phyloP scores from a whole-genome alignment of 2,888 invertebrate species.

The Drosophila fungiperda region DNA sequence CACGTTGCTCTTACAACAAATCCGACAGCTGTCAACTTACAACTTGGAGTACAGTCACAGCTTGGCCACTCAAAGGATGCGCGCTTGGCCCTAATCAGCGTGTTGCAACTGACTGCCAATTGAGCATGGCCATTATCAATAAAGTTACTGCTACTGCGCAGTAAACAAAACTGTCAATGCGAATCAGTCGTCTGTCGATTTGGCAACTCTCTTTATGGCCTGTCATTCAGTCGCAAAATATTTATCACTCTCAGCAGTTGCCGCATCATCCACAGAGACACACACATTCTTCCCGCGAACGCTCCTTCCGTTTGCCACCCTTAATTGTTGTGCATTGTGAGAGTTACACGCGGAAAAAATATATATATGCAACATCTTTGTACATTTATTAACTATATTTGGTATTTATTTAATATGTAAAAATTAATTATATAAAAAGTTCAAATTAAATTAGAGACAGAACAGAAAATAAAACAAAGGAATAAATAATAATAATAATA shows the following conservation, averaged over 20 bases:
- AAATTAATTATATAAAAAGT: background rate
- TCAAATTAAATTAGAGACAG: background rate
- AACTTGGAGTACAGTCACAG: constrained; percentile 51
- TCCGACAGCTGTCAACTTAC: constrained; percentile 63
- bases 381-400: background rate
- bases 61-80: constrained; percentile 62
- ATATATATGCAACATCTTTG: background rate
- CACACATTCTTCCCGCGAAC: constrained; percentile 9
- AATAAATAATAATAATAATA: no score
- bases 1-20: constrained; percentile 58
- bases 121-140: constrained; percentile 57
- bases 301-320: constrained; percentile 40
- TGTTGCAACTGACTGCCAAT: constrained; percentile 46
- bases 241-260: constrained; percentile 66
- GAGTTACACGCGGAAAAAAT: background rate
- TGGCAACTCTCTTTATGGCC: constrained; percentile 54
- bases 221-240: constrained; percentile 72
- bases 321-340: constrained; percentile 64
- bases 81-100: constrained; percentile 44
- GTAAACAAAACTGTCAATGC: constrained; percentile 23
- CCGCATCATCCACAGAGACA: constrained; percentile 5
- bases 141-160: constrained; percentile 21
- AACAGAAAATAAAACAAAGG: accelerated
- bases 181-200: constrained; percentile 1
- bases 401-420: no score